Evolutionary conservation across 2,888 invertebrate species (phyloP).

Genomic region (Diogma glabrata): DNA sequence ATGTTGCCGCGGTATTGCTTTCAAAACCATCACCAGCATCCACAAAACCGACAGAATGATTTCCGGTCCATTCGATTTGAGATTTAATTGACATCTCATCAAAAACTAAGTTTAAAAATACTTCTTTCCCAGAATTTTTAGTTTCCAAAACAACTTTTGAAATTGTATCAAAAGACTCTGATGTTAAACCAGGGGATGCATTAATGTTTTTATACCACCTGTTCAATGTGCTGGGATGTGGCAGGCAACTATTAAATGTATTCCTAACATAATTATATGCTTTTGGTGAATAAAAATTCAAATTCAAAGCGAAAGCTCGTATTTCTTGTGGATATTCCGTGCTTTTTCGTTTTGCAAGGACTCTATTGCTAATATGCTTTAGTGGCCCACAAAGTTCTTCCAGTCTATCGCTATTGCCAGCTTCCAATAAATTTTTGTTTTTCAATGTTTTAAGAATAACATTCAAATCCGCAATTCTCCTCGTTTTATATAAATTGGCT

Average conservation of each 20-base stretch:
- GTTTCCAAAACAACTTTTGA: neutral
- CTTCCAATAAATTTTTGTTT: too few relatives aligned
- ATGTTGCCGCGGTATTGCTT: too few relatives aligned
- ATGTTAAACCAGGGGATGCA: neutral
- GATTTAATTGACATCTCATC: neutral
- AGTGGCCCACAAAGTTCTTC: neutral
- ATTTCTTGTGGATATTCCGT: neutral
- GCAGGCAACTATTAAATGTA: neutral
- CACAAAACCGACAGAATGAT: too few relatives aligned
- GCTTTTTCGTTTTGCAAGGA: neutral
- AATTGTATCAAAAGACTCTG: neutral
- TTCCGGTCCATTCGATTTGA: too few relatives aligned
- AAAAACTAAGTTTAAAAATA: neutral
- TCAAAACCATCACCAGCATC: neutral
- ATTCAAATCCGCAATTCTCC: too few relatives aligned
- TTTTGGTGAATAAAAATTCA: neutral
- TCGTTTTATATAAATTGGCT: too few relatives aligned
- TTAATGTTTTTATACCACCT: neutral
- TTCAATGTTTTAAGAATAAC: too few relatives aligned
- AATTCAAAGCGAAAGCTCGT: neutral
- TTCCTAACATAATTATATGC: neutral
- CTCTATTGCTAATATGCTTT: neutral
- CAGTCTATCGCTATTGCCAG: neutral
- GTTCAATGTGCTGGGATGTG: neutral
- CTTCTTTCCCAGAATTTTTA: neutral